Conservation (phyloP, 2,888 invertebrate species). For the Pristionchus japonicus region DNA sequence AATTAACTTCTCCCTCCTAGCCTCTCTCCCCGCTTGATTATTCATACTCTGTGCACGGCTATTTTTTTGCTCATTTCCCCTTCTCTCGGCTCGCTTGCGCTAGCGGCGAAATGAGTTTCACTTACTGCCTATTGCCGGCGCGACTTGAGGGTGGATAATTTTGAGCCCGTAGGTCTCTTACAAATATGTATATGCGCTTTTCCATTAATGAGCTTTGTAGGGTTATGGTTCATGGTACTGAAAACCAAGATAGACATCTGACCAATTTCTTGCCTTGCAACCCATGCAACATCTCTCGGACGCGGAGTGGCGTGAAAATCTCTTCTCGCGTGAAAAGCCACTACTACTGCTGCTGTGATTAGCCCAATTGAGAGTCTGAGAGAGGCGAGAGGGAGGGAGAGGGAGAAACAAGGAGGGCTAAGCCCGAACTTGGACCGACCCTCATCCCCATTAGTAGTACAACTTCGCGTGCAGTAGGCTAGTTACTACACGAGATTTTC, state of each 20-base stretch:
- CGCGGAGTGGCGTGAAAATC: conserved; percentile 19
- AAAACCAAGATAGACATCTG: neutral
- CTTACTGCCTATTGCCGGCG: neutral
- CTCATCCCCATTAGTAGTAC: conserved; percentile 17
- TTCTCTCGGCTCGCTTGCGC: neutral
- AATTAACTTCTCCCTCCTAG: conserved; percentile 19
- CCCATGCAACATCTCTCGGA: neutral
- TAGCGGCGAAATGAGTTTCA: neutral
- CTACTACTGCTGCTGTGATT: conserved; percentile 32
- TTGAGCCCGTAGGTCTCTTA: neutral
- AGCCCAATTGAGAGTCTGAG: conserved; percentile 38
- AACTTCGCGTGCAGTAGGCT: neutral
- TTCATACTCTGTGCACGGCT: conserved; percentile 27
- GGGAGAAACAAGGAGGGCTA: neutral
- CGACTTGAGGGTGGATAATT: neutral
- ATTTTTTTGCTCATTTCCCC: neutral
- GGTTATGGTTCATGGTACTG: no score
- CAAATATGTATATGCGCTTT: neutral
- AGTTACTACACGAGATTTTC: neutral
- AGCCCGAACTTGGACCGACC: conserved; percentile 8
- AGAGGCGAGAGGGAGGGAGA: neutral
- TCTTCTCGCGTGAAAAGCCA: conserved; percentile 13
- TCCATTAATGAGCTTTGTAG: no score
- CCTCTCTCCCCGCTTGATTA: neutral
- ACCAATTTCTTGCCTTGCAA: neutral